Percentiles rank a stretch among this genome's conserved stretches.
Conservation (phyloP, 2,888 invertebrate species). For the Drosophila parthenogenetica region DNA sequence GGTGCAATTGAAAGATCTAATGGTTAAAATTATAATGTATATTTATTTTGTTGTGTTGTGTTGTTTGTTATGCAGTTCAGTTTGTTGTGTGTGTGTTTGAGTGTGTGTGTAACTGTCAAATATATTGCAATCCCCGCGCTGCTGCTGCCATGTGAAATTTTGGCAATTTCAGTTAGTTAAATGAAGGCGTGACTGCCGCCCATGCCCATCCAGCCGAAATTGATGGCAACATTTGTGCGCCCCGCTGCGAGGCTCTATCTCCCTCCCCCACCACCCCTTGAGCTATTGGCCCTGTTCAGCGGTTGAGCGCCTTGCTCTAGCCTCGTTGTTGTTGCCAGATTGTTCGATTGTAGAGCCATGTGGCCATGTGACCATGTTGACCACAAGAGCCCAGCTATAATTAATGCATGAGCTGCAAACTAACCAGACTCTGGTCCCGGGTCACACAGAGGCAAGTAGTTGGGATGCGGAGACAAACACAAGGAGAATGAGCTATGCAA, state of each 20-base stretch:
- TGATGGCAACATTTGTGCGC: conserved; percentile 57
- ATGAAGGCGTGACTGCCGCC: conserved; percentile 52
- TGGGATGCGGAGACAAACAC: conserved; percentile 1
- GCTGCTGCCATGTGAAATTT: conserved; percentile 38
- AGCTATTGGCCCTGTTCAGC: conserved; percentile 26
- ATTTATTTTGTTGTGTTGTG: conserved; percentile 66
- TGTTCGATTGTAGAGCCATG: conserved; percentile 41
- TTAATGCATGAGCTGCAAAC: conserved; percentile 79
- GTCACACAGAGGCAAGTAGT: conserved; percentile 27
- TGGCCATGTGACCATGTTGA: conserved; percentile 50
- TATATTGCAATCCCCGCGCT: conserved; percentile 44
- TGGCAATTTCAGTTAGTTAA: conserved; percentile 71
- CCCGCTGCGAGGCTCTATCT: conserved; percentile 25
- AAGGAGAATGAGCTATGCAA: conserved; percentile 8
- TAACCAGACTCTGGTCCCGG: conserved; percentile 61
- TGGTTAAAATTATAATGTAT: conserved; percentile 73
- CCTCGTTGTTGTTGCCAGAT: conserved; percentile 10
- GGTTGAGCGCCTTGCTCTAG: conserved; percentile 23
- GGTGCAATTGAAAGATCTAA: conserved; percentile 49
- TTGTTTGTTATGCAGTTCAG: conserved; percentile 61
- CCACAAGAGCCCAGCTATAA: conserved; percentile 77
- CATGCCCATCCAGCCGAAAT: conserved; percentile 32
- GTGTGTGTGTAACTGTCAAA: conserved; percentile 34
- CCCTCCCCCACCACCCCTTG: not conserved
- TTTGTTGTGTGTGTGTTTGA: conserved; percentile 11